These are phyloP conservation scores for Aphis gossypii DNA, from an alignment of 1,140 invertebrate species.

Conservation along the genomic window DNA sequence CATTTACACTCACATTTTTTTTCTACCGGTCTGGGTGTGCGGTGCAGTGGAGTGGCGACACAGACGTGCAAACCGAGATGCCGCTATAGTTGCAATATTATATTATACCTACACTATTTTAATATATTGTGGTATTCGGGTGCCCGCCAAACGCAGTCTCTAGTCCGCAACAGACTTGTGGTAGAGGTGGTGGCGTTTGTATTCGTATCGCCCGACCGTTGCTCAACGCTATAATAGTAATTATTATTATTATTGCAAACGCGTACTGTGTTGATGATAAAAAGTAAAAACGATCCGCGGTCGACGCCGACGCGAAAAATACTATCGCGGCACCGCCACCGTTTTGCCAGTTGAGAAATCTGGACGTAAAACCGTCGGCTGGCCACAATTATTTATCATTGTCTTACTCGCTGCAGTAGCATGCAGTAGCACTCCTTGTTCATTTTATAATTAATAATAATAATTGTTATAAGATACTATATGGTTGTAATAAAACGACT, in stretches of 20 bases:
- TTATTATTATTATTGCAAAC: not conserved
- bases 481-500: not conserved
- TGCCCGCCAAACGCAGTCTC: not conserved
- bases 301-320: slow-evolving; percentile 39
- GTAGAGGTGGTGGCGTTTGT: not conserved
- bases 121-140: not conserved
- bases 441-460: not conserved
- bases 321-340: not conserved
- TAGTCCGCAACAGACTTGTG: not conserved
- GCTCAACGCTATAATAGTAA: slow-evolving; percentile 3
- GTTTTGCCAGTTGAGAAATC: not conserved
- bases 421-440: not conserved
- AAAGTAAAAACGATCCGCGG: slow-evolving; percentile 16
- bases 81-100: not conserved
- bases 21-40: not conserved
- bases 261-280: not conserved
- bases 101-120: not conserved
- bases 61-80: slow-evolving; percentile 18
- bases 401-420: not conserved
- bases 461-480: not conserved
- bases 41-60: not conserved
- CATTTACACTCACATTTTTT: not conserved
- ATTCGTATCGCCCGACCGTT: slow-evolving; percentile 29
- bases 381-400: not conserved
- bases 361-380: not conserved